Conservation (phyloP, 2,888 invertebrate species). For the Smittia aterrima region DNA sequence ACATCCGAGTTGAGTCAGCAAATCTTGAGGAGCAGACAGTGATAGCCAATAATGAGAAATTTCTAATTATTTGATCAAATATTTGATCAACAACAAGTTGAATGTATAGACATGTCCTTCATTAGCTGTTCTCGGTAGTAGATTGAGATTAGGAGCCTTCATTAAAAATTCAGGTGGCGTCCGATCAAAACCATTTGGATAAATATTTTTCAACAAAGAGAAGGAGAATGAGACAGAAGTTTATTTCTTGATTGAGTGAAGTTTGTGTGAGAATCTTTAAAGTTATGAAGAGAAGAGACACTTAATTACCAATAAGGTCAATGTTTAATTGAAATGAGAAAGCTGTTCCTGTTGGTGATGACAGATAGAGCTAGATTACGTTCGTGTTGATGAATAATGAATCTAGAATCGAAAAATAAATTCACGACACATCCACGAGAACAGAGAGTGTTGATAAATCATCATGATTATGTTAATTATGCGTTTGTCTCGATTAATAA, state of each 20-base stretch:
- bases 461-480: slow-evolving; percentile 39
- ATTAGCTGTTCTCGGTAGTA: neutral
- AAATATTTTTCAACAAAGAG: no score
- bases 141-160: slow-evolving; percentile 7
- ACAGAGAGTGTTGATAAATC: slow-evolving; percentile 5
- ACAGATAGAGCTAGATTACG: no score
- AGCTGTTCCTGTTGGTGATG: no score
- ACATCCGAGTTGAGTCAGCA: slow-evolving; percentile 9
- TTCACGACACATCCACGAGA: no score
- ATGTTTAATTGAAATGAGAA: no score
- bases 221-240: neutral
- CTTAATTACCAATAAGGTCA: no score
- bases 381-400: no score
- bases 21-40: neutral
- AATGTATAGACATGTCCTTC: neutral
- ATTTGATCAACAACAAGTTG: slow-evolving; percentile 10
- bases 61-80: slow-evolving; percentile 26
- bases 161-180: slow-evolving; percentile 33
- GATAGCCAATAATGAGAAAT: slow-evolving; percentile 26
- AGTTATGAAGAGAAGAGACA: no score
- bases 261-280: no score
- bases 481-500: slow-evolving; percentile 35
- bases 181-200: slow-evolving; percentile 36
- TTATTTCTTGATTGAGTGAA: neutral
- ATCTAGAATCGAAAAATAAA: no score